Base-by-base conservation (phyloP, 2,888 invertebrate genomes). In the Elegia similella region DNA sequence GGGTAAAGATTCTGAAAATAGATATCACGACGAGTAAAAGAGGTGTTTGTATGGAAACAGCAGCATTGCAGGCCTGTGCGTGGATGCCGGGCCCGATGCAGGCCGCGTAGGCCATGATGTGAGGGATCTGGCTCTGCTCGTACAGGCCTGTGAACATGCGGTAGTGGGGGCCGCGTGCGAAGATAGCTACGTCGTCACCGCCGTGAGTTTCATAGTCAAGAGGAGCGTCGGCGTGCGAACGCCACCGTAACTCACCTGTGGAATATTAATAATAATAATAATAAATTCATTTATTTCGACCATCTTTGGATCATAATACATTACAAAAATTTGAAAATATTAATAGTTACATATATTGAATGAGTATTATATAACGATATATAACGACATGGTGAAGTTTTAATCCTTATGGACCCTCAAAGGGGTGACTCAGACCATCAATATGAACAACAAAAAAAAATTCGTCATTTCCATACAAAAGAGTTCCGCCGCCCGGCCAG, bases 171-270 rank as follows among this genome's bases (percentile, higher is more conserved):
- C 95, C 97, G 48, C 82, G 80, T 65, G 94, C 94, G 82, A 94
- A 96, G 48, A 96, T 94, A 0, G 93, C 93, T 23, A 96, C 96
- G 88, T 97, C 96, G 66, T 96, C 96, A 0, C 95, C 95, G 2
- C 95, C 95, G 80, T 96, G 96, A 8, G 95, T 95, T 75, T 95
- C 95, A 48, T 87, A 84, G 0, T 66, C 67, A 48, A 94, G 77
- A 0, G 94, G 95, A 1, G 92, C 89, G 0, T 93, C 90, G 0
- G 93, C 86, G 65, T 85, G 86, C 2, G 78, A 52, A 1, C 57
- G 62, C 85, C 85, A 86, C 2, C 60, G 53, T 13, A 59, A 2
- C 0, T 48, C 15, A 2, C 70, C 80, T 82, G 65, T 8, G 30
- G 57, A 17, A 5, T 8, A 29, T 6, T 15, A 50, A 55, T 30